Percentiles rank a stretch among this genome's conserved stretches.
Evolutionary conservation across 2,888 invertebrate genomes (phyloP).

Genomic region (Tenthredo amoena): DNA sequence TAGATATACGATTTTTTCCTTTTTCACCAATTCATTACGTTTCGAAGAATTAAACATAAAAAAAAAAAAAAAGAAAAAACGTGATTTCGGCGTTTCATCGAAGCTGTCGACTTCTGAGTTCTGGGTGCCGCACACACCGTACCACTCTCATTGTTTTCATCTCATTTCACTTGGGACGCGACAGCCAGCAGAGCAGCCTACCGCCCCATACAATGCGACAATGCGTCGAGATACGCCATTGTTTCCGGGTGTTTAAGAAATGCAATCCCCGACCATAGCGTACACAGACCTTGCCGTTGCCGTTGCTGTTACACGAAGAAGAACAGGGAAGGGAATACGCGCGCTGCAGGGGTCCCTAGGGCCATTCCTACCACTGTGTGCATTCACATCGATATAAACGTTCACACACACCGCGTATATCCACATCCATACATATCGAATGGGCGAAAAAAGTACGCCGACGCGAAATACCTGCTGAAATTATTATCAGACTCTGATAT

Average conservation of each 20-base stretch:
- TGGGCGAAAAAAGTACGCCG: not conserved
- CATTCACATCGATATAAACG: not conserved
- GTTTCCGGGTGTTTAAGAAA: conserved; percentile 69
- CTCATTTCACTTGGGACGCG: conserved; percentile 25
- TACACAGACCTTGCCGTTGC: not conserved
- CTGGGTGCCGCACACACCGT: conserved; percentile 7
- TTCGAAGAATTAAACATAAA: not conserved
- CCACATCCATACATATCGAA: not conserved
- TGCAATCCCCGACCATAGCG: conserved; percentile 56
- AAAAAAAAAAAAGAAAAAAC: not conserved
- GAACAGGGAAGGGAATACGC: conserved; percentile 26
- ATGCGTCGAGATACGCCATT: conserved; percentile 67
- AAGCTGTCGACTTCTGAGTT: not conserved
- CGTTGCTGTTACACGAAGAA: conserved; percentile 7
- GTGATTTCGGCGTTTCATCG: not conserved
- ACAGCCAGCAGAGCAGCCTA: conserved; percentile 13
- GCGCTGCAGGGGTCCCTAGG: conserved; percentile 5
- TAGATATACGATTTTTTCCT: not conserved
- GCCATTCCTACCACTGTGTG: conserved; percentile 18
- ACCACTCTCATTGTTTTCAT: not conserved
- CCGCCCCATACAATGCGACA: conserved; percentile 62
- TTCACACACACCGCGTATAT: not conserved
- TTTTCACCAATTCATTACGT: not conserved
- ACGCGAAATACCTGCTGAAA: not conserved
- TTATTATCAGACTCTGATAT: not conserved